Conservation (phyloP, 2,888 invertebrate genomes). For the Drosophila quinaria region DNA sequence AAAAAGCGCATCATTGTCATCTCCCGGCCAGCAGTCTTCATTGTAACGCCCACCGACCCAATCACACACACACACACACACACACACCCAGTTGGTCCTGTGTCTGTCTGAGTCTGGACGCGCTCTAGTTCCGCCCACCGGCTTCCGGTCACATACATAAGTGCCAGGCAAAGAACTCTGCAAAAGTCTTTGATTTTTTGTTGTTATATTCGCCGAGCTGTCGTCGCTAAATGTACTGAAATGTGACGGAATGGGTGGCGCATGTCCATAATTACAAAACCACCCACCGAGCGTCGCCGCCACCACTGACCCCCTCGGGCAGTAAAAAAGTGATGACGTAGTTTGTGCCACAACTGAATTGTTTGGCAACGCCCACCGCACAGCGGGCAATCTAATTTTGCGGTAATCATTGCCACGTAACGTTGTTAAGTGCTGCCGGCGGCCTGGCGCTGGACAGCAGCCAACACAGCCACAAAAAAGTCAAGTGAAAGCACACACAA, state of each 20-base stretch:
- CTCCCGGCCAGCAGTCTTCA: slow-evolving; percentile 47
- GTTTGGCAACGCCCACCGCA: slow-evolving; percentile 75
- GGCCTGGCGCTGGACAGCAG: slow-evolving; percentile 38
- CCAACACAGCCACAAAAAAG: slow-evolving; percentile 8
- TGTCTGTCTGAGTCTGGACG: slow-evolving; percentile 73
- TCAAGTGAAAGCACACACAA: not conserved
- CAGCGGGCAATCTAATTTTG: slow-evolving; percentile 64
- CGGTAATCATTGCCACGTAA: slow-evolving; percentile 65
- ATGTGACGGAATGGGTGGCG: slow-evolving; percentile 64
- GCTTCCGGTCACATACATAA: slow-evolving; percentile 73
- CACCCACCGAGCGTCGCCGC: slow-evolving; percentile 63
- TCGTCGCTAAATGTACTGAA: slow-evolving; percentile 54
- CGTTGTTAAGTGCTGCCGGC: slow-evolving; percentile 49
- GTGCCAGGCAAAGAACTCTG: slow-evolving; percentile 59
- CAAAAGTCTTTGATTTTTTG: slow-evolving; percentile 53
- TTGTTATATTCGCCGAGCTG: slow-evolving; percentile 54
- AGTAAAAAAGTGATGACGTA: slow-evolving; percentile 79
- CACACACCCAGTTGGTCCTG: slow-evolving; percentile 37
- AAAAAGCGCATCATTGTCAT: slow-evolving; percentile 78
- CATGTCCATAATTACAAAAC: slow-evolving; percentile 79
- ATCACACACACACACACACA: slow-evolving; percentile 17
- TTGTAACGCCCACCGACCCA: slow-evolving; percentile 63
- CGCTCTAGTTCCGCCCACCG: slow-evolving; percentile 81
- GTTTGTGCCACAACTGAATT: slow-evolving; percentile 75
- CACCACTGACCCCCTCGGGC: slow-evolving; percentile 20